A percentile compares a stretch with the other conserved stretches of the same genome.
Conservation (phyloP, 2,113 vertebrate species). For the Polypterus bichir region DNA sequence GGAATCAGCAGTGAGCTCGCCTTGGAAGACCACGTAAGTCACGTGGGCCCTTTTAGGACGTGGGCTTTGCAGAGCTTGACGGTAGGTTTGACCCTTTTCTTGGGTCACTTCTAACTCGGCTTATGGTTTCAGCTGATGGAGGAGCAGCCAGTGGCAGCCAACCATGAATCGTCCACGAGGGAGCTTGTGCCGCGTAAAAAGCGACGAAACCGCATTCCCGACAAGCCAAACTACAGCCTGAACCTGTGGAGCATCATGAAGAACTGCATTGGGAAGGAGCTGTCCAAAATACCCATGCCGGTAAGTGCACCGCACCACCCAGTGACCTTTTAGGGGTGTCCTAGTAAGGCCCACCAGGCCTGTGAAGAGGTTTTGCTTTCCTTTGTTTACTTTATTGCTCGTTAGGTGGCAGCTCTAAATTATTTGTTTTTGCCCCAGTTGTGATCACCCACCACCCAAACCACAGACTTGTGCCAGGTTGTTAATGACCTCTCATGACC, state of each 20-base stretch:
- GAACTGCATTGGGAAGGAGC: constrained; percentile 90
- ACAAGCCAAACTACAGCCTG: constrained; percentile 91
- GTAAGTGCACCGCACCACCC: constrained; percentile 38
- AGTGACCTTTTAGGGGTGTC: not conserved
- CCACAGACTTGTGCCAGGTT: no score
- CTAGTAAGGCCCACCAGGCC: no score
- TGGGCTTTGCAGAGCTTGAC: not conserved
- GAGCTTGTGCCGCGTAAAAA: constrained; percentile 52
- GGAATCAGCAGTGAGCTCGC: constrained; percentile 81
- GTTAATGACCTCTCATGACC: no score
- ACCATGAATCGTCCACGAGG: constrained; percentile 41
- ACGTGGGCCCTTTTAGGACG: not conserved
- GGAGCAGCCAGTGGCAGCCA: constrained; percentile 53
- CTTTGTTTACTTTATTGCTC: no score
- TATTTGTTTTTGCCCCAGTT: no score
- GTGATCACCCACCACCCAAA: no score
- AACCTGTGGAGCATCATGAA: constrained; percentile 97
- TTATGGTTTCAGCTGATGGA: constrained; percentile 24
- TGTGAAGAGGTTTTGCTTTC: no score
- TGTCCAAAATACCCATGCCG: constrained; percentile 92
- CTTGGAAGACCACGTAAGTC: constrained; percentile 76
- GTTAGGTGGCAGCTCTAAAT: no score
- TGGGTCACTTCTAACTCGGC: not conserved
- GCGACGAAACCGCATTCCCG: constrained; percentile 71
- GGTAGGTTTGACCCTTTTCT: not conserved